Evolutionary conservation across 2,113 vertebrate genomes (phyloP), one percentile per base, ranked within the genome.

Genomic region (Gopherus flavomarginatus): DNA sequence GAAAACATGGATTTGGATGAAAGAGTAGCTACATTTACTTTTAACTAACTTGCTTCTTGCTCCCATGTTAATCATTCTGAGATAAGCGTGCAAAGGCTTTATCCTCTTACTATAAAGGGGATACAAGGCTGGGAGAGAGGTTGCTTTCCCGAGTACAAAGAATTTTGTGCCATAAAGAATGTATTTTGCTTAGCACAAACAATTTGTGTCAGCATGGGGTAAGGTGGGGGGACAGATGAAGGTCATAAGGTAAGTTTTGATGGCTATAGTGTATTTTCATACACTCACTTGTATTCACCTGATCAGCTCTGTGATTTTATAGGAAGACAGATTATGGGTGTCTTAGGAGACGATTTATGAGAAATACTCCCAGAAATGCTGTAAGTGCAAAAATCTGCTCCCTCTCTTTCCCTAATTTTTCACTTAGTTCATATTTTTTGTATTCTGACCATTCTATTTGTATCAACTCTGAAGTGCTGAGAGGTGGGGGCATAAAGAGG

Each of bases 1-100:
- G 89, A 90, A 93, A 82, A 93, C 90, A 69, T 93, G 93, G 69
- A 62, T 82, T 93, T 44, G 92, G 92, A 95, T 96, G 94, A 94
- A 97, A 95, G 94, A 95, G 81, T 82, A 90, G 56, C 31, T 90
- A 83, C 1, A 94, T 93, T 94, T 93, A 24, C 84, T 93, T 24
- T 13, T 59, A 95, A 95, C 91, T 94, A 65, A 88, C 83, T 90
- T 96, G 81, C 57, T 88, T 95, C 83, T 88, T 12, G 92, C 56
- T 95, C 49, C 78, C 53, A 79, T 11, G n/a, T 92, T 96, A 94
- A 91, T 95, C 89, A 85, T 53, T 94, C 72, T 35, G 89, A 47
- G 81, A 56, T 88, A 83, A 91, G 87, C 88, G 94, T n/a, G 27
- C 75, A 13, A 81, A 93, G 92, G 17, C 65, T 97, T 88, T 81